Conservation (phyloP, 92 coral and sea anemone genomes). For the Porites rus region DNA sequence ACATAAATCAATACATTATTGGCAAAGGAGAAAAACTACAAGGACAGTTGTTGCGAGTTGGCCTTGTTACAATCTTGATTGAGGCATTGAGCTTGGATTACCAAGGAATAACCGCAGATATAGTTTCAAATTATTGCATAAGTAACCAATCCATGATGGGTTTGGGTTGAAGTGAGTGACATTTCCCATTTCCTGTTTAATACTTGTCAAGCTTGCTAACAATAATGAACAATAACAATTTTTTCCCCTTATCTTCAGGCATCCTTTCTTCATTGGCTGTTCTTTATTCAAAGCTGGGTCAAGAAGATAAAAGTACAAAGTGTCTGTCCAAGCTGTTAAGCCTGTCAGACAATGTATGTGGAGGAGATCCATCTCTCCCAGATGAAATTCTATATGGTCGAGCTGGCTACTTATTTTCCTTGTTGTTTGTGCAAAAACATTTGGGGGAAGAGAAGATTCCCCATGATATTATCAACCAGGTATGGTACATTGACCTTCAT, state of each 20-base stretch:
- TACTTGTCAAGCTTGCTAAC: too few species aligned
- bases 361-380: constrained; percentile 78
- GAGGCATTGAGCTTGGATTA: too few species aligned
- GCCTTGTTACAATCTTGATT: too few species aligned
- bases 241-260: constrained; percentile 43
- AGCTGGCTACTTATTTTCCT: constrained; percentile 91
- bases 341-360: constrained; percentile 81
- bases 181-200: too few species aligned
- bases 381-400: constrained; percentile 95
- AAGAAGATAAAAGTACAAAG: constrained; percentile 64
- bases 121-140: too few species aligned
- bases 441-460: constrained; percentile 77
- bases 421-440: constrained; percentile 78
- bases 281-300: constrained; percentile 75
- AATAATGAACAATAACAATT: neutral
- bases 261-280: constrained; percentile 83
- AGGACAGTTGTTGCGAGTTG: too few species aligned
- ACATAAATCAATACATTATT: too few species aligned
- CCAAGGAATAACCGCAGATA: too few species aligned
- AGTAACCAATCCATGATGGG: too few species aligned
- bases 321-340: constrained; percentile 68
- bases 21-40: too few species aligned
- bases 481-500: neutral
- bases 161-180: too few species aligned
- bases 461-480: constrained; percentile 75